Evolutionary conservation across 2,113 vertebrate species (phyloP), one percentile per base, ranked within the genome.

Genomic region (Pomatorhinus ruficollis): DNA sequence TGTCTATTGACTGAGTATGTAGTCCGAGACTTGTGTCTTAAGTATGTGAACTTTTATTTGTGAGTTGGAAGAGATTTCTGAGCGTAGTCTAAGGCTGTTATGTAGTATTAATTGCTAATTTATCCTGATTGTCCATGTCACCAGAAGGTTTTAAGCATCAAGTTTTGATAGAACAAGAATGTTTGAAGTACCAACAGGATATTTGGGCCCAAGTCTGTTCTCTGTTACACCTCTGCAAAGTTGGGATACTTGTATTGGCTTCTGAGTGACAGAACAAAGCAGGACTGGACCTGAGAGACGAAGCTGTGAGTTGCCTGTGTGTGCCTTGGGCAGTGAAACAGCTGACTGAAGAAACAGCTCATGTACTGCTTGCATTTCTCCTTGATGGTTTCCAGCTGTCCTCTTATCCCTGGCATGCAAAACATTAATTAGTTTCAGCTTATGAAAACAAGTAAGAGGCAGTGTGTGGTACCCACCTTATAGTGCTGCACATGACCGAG

Each of bases 341-440:
- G 70, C 53, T 86, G 92, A 90, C 76, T 88, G 85, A 95, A 95
- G 87, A 90, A 95, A 87, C n/a, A 89, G 82, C 56, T 89, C 74
- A 57, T 89, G 53, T 54, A 70, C 42, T 89, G 91, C 61, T 94
- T 70, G 64, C 31, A 42, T 94, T 95, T 96, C 35, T 64, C n/a
- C 50, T 80, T 92, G 85, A 90, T 95, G 70, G 7, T 75, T 96
- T 97, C 92, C 96, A 95, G 92, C 83, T 94, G 89, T 96, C 61
- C 47, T 87, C 52, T 93, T 95, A 89, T 70, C 57, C 82, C 53
- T 66, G 75, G 76, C 74, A 66, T 77, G 63, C 1, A 1, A 84
- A 93, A 76, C 69, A 90, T 87, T 91, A 68, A 80, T 84, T 87
- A 90, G 65, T 72, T 83, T 90, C 85, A 87, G 57, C 65, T 93